Percentiles rank a stretch among this genome's conserved stretches.
Evolutionary conservation across 2,797 vertebrate species (phyloP).

Genomic region (Notoglanidium macrostoma): DNA sequence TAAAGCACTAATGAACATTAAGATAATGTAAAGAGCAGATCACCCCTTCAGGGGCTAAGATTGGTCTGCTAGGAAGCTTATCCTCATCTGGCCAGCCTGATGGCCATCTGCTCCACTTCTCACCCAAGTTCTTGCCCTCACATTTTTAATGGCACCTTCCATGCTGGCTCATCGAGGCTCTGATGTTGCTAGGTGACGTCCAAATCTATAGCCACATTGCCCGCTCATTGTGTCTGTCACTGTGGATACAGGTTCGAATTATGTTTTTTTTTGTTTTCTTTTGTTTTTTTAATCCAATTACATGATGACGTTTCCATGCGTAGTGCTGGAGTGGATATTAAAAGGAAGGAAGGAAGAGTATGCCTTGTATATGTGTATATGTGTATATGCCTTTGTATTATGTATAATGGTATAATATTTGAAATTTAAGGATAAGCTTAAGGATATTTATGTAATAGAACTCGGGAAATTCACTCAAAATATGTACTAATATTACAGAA

Average conservation of each 20-base stretch:
- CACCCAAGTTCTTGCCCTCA: conserved; percentile 27
- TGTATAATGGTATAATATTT: too few relatives aligned
- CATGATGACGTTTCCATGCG: background rate
- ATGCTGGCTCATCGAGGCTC: background rate
- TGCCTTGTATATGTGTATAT: background rate
- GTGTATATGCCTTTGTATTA: too few relatives aligned
- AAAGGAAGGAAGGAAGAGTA: background rate
- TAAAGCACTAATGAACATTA: conserved; percentile 39
- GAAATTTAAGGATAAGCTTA: too few relatives aligned
- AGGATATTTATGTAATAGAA: background rate
- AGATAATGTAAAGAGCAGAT: conserved; percentile 36
- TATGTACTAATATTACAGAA: background rate
- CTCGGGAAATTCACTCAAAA: background rate
- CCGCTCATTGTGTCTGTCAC: background rate
- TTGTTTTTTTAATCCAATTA: background rate
- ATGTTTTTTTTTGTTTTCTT: background rate
- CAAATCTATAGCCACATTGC: conserved; percentile 7
- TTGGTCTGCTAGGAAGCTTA: conserved; percentile 12
- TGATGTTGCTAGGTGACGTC: conserved; percentile 43
- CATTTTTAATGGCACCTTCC: conserved; percentile 27
- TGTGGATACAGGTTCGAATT: background rate
- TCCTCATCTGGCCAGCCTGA: conserved; percentile 34
- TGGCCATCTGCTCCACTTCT: conserved; percentile 37
- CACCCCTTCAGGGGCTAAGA: conserved; percentile 18
- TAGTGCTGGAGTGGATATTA: background rate